Conservation (phyloP, 2,113 vertebrate species). For the cat (Felis catus) region DNA sequence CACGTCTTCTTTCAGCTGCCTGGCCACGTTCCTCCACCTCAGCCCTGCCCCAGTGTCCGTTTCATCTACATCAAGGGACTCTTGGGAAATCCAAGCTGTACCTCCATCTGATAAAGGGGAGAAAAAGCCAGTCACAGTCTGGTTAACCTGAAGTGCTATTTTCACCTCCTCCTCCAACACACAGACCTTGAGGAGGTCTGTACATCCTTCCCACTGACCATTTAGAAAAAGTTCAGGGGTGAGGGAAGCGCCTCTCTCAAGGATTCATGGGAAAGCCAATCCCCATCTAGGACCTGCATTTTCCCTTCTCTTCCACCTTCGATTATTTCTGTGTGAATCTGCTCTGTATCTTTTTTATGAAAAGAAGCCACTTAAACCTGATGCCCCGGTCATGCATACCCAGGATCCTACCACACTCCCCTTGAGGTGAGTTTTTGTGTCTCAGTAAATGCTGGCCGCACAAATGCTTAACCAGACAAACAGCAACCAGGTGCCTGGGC, state of each 20-base stretch:
- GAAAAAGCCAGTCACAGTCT: background rate
- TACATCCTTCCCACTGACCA: fast-evolving
- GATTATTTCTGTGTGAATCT: background rate
- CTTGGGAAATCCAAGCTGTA: conserved; percentile 86
- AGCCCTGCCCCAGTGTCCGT: background rate
- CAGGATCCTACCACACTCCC: background rate
- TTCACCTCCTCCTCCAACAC: background rate
- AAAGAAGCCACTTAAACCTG: background rate
- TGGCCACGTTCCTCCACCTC: conserved; percentile 89
- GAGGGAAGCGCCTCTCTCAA: background rate
- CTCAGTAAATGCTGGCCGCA: background rate
- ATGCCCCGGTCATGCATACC: fast-evolving
- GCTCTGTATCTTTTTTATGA: background rate
- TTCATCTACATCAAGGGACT: conserved; percentile 85
- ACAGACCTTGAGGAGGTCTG: background rate
- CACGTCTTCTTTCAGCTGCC: conserved; percentile 90
- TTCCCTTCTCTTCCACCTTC: background rate
- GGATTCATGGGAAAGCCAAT: background rate
- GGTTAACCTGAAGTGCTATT: background rate
- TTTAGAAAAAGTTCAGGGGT: background rate
- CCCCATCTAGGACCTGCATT: background rate
- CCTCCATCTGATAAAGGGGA: conserved; percentile 85
- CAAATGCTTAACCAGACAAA: background rate
- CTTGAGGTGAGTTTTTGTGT: background rate
- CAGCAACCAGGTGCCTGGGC: background rate